Evolutionary conservation across 2,888 invertebrate species (phyloP).

Genomic region (Nemotelus pantherinus): DNA sequence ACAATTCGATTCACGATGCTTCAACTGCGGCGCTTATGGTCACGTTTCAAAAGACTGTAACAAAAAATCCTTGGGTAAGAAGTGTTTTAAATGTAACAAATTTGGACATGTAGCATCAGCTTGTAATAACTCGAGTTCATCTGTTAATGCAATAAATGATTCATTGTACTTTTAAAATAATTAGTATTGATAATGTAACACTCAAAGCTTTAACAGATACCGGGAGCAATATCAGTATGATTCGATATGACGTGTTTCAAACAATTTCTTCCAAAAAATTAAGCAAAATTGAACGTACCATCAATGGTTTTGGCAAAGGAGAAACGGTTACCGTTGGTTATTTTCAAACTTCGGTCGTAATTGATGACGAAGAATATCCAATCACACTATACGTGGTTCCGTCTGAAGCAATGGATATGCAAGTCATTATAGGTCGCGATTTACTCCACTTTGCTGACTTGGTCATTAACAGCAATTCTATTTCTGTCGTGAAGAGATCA

Average conservation of each 20-base stretch:
- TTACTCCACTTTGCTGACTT: too few relatives aligned
- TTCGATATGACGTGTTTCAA: not conserved
- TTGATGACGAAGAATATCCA: not conserved
- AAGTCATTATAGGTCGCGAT: too few relatives aligned
- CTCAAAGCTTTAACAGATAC: not conserved
- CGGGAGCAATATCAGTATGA: not conserved
- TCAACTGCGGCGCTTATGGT: not conserved
- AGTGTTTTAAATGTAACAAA: conserved; percentile 5
- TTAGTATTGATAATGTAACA: not conserved
- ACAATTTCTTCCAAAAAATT: not conserved
- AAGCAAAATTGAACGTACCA: not conserved
- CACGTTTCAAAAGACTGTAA: not conserved
- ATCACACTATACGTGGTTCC: not conserved
- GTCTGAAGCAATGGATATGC: not conserved
- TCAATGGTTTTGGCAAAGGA: not conserved
- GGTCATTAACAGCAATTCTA: too few relatives aligned
- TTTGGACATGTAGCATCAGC: conserved; percentile 3
- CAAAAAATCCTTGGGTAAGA: not conserved
- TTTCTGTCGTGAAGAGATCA: too few relatives aligned
- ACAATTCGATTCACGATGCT: not conserved
- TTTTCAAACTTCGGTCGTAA: not conserved
- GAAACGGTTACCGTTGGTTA: not conserved
- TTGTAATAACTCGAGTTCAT: not conserved
- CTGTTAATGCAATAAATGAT: not conserved
- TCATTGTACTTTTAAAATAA: not conserved